Conservation (phyloP, 1,140 invertebrate species). For the Tetragonula clypearis region DNA sequence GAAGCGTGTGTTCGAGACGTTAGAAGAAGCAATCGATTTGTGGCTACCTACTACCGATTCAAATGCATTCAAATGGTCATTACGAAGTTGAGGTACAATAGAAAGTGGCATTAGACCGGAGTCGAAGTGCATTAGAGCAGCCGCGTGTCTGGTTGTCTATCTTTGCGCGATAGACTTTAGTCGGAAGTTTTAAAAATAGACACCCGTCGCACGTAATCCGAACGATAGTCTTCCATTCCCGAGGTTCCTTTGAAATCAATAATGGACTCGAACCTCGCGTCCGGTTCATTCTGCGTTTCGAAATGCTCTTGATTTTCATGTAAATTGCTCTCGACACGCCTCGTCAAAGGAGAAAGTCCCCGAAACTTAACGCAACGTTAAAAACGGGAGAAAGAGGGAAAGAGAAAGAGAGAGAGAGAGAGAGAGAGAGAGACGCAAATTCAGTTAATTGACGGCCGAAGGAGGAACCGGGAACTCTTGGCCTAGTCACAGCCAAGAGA, state of each 20-base stretch:
- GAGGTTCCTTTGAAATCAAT: background rate
- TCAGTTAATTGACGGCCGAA: background rate
- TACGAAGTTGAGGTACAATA: background rate
- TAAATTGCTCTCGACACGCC: background rate
- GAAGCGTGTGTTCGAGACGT: too few relatives aligned
- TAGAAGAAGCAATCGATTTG: background rate
- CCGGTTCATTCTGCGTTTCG: slow-evolving; percentile 16
- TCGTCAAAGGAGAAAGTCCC: slow-evolving; percentile 9
- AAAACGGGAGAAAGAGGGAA: too few relatives aligned
- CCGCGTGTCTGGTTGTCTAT: background rate
- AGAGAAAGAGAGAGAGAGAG: background rate
- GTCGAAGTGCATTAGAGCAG: background rate
- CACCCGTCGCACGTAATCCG: background rate
- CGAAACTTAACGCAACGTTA: too few relatives aligned
- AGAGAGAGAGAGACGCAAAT: background rate
- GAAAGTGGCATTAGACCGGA: background rate
- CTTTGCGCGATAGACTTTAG: background rate
- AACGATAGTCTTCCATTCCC: background rate
- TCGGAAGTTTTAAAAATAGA: background rate
- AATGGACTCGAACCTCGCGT: background rate
- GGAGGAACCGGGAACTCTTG: background rate
- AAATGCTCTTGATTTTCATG: slow-evolving; percentile 34
- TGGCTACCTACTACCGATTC: background rate
- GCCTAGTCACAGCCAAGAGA: background rate
- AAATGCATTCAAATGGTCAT: background rate